Percentiles rank a stretch among this genome's conserved stretches.
These are phyloP conservation scores for Lacerta bilineata DNA, from an alignment of 2,797 vertebrate genomes.

Conservation along the genomic window DNA sequence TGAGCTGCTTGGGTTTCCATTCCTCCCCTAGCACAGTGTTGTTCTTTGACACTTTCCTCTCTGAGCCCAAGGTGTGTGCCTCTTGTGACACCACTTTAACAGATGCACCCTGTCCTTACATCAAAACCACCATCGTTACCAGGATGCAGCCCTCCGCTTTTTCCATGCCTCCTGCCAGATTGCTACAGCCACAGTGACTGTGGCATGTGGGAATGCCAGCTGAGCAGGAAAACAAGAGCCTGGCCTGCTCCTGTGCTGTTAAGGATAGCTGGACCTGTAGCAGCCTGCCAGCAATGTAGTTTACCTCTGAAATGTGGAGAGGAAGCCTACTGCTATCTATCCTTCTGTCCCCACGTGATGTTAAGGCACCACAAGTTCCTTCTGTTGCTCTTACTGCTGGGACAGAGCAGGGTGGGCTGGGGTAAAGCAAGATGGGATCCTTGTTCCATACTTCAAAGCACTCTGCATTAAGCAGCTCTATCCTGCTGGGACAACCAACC, in stretches of 20 bases:
- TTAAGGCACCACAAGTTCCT: background rate
- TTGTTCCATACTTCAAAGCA: background rate
- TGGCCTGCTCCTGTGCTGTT: background rate
- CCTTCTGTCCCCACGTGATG: too few relatives aligned
- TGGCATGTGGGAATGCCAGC: background rate
- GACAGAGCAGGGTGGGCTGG: background rate
- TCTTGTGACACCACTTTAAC: background rate
- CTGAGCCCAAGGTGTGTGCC: too few relatives aligned
- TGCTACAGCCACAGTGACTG: slow-evolving; percentile 23
- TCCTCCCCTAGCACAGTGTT: background rate
- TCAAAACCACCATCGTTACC: background rate
- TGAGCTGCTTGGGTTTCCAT: background rate
- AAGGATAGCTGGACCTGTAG: background rate
- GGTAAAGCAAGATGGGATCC: background rate
- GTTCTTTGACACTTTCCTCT: background rate
- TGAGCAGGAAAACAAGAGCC: background rate
- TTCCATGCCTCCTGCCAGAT: background rate
- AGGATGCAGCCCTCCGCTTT: background rate
- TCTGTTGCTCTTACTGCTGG: background rate
- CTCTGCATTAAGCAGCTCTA: background rate
- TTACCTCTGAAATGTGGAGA: background rate
- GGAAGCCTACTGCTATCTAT: background rate
- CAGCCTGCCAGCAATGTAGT: background rate
- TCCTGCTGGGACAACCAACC: background rate
- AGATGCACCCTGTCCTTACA: background rate